Conservation (phyloP, 2,113 vertebrate species). For the Clarias batrachus region DNA sequence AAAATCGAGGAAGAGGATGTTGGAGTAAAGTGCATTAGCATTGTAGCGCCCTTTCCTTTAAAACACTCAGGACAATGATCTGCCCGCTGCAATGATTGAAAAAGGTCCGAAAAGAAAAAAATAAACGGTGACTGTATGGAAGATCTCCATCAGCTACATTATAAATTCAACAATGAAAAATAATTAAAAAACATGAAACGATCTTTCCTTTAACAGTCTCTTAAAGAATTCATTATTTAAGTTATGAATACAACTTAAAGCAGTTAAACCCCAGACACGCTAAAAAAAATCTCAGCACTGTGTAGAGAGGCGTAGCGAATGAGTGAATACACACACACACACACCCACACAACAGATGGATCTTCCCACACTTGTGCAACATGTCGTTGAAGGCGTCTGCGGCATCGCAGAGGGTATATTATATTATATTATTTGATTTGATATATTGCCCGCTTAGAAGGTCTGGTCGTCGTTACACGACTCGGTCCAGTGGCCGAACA, state of each 20-base stretch:
- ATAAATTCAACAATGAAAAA: background rate
- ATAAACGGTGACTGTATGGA: background rate
- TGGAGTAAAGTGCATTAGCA: slow-evolving; percentile 44
- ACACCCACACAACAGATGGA: background rate
- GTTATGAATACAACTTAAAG: slow-evolving; percentile 16
- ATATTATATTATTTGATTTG: no score
- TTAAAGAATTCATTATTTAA: background rate
- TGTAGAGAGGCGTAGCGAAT: background rate
- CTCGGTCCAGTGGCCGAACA: slow-evolving; percentile 92
- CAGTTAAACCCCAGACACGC: background rate
- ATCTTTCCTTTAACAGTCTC: slow-evolving; percentile 2
- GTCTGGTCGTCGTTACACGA: slow-evolving; percentile 95
- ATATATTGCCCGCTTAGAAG: slow-evolving; percentile 71
- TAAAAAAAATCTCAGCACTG: background rate
- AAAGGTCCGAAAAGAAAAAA: background rate
- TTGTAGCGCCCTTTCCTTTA: background rate
- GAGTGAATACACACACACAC: background rate
- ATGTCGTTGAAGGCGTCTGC: slow-evolving; percentile 43
- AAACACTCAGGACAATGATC: background rate
- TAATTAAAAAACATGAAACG: background rate
- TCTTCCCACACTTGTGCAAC: slow-evolving; percentile 33
- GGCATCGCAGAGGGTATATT: slow-evolving; percentile 8
- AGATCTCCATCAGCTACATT: background rate
- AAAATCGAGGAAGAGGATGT: slow-evolving; percentile 7
- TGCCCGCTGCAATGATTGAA: background rate